Base-by-base conservation (phyloP, 35 echinoderm and acorn worm genomes). In the Nesometra sesokonis region DNA sequence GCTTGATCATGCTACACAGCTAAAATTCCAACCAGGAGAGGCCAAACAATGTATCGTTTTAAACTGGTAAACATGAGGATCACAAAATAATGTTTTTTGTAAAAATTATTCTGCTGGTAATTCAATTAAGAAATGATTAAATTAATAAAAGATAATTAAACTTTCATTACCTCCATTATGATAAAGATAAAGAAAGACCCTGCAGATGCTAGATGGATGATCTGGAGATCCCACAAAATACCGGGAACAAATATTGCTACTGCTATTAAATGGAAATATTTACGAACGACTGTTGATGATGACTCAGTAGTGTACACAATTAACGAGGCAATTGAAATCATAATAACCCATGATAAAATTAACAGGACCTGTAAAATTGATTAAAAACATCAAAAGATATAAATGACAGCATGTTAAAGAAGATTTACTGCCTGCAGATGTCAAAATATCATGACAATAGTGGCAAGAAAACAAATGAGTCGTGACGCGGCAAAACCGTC, bases 201-300 rank as follows among this genome's bases (percentile, higher is more conserved):
- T 40, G 92, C 93, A 7, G 95, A 88, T 31, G 92, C 95, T 32
- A 97, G 84, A 37, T 88, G 89, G n/a, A 94, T 57, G 0, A 97
- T 39, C 27, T 93, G 78, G 9, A 86, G 76, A 82, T 97, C 95
- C 46, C 52, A 83, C 0, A 86, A 36, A 19, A 97, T 78, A 13
- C 95, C 95, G 47, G 92, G 89, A 79, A 93, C 82, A 85, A 87
- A 97, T 23, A 90, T 91, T 31, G 79, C 87, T 38, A 91, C 81
- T 0, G 95, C 92, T 76, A 97, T 57, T 13, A 94, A 23, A 77
- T 97, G 95, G 83, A 97, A 97, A 76, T 91, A 91, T 87, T 97
- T 97, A 15, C 95, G 82, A 34, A 93, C 85, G 0, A 91, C 80
- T 0, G 95, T 97, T 17, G 95, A 97, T 0, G 95, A 93, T 29